phyloP scores from a whole-genome alignment of 2,797 vertebrate species.

The Gymnoscopelus microlampas region DNA sequence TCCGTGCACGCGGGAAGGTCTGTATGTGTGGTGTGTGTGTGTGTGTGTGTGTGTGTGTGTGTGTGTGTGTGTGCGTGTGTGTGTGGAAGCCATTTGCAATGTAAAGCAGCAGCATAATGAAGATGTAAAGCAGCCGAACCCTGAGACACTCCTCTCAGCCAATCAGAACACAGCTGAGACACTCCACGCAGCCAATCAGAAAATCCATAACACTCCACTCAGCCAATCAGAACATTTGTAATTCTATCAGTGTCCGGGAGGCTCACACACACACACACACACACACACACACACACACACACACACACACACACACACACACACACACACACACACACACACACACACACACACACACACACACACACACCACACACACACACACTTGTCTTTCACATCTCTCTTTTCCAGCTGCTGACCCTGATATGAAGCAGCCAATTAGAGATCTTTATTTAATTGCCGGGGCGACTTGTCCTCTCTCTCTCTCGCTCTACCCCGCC shows the following conservation, averaged over 20 bases:
- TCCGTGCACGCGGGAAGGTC: too few relatives aligned
- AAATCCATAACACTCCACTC: slow-evolving; percentile 84
- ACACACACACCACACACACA: too few relatives aligned
- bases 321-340: background rate
- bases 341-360: background rate
- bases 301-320: background rate
- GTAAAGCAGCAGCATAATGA: slow-evolving; percentile 98
- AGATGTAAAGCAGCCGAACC: slow-evolving; percentile 98
- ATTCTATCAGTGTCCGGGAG: slow-evolving; percentile 94
- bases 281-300: background rate
- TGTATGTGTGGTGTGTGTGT: too few relatives aligned
- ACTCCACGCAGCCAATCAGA: slow-evolving; percentile 87
- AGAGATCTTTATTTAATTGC: slow-evolving; percentile 95
- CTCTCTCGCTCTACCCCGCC: background rate
- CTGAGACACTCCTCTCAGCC: slow-evolving; percentile 91
- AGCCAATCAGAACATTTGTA: slow-evolving; percentile 97
- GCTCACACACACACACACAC: background rate
- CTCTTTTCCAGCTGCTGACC: slow-evolving; percentile 88
- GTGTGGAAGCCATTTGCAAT: slow-evolving; percentile 89
- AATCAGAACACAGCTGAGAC: slow-evolving; percentile 83
- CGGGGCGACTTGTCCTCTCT: slow-evolving; percentile 73
- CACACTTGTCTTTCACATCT: slow-evolving; percentile 71
- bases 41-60: slow-evolving; percentile 15
- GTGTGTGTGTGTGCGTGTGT: slow-evolving; percentile 5
- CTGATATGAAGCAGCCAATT: slow-evolving; percentile 94